Percentiles rank a stretch among this genome's conserved stretches.
Evolutionary conservation across 2,888 invertebrate species (phyloP).

Genomic region (Gnatocerus cornutus): DNA sequence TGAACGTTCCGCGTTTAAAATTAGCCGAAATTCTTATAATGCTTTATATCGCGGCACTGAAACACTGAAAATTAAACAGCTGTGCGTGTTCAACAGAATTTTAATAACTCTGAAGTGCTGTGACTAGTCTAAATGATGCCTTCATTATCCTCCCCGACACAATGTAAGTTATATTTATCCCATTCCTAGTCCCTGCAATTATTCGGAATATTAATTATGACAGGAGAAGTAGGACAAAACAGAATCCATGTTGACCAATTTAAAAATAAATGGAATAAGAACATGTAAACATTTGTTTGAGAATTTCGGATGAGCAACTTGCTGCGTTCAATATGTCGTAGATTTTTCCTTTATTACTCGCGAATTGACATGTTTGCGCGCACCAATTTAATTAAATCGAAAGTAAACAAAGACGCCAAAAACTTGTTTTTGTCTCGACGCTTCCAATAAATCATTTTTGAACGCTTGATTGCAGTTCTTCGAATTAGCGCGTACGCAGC

Average conservation of each 20-base stretch:
- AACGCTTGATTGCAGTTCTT: conserved; percentile 6
- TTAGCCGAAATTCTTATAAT: conserved; percentile 64
- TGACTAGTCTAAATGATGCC: conserved; percentile 54
- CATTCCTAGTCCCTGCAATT: conserved; percentile 6
- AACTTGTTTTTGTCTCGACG: conserved; percentile 26
- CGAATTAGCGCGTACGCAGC: conserved; percentile 14
- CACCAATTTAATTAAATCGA: conserved; percentile 35
- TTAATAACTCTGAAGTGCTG: conserved; percentile 41
- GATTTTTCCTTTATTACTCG: conserved; percentile 23
- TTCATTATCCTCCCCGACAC: conserved; percentile 62
- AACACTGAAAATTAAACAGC: conserved; percentile 53
- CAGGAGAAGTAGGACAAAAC: conserved; percentile 49
- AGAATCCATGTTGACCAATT: conserved; percentile 53
- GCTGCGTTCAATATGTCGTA: conserved; percentile 34
- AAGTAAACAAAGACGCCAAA: conserved; percentile 44
- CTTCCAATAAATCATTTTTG: conserved; percentile 34
- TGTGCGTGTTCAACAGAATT: conserved; percentile 47
- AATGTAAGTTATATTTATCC: conserved; percentile 58
- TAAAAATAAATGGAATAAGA: conserved; percentile 54
- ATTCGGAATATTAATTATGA: conserved; percentile 21
- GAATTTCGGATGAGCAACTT: conserved; percentile 38
- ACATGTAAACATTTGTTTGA: conserved; percentile 53
- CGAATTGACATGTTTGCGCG: conserved; percentile 25
- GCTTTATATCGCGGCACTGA: conserved; percentile 54
- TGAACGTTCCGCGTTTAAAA: conserved; percentile 63